Evolutionary conservation across 2,797 vertebrate genomes (phyloP).

Genomic region (Falco columbarius): DNA sequence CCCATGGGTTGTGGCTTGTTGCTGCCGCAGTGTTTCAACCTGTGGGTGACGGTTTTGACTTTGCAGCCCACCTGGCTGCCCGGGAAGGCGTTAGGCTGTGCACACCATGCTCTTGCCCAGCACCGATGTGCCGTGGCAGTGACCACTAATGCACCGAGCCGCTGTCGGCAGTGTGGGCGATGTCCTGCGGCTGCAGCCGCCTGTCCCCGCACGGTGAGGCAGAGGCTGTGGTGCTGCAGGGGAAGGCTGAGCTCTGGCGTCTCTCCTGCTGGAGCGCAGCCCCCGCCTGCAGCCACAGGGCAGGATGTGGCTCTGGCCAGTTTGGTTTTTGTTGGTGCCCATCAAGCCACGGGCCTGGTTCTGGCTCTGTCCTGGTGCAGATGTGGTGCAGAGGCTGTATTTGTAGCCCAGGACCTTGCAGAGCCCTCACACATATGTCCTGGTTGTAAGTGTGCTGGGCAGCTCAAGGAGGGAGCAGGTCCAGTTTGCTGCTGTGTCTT

Average conservation of each 20-base stretch:
- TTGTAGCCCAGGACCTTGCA: background rate
- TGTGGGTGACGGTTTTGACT: background rate
- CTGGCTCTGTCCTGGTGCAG: background rate
- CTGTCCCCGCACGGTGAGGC: accelerated
- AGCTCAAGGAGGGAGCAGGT: background rate
- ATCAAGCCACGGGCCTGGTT: background rate
- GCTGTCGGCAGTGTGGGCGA: background rate
- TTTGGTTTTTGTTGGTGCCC: background rate
- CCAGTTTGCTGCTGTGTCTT: background rate
- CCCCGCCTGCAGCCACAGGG: background rate
- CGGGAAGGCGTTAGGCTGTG: accelerated
- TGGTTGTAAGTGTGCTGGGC: background rate
- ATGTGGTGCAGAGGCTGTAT: accelerated
- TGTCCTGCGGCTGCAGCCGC: accelerated
- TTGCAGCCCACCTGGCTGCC: background rate
- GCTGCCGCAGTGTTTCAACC: background rate
- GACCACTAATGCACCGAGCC: background rate
- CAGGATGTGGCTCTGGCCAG: background rate
- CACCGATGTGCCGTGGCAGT: background rate
- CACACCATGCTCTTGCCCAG: background rate
- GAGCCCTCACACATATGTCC: accelerated
- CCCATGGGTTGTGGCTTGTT: background rate
- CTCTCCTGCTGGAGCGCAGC: background rate
- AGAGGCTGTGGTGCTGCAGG: background rate
- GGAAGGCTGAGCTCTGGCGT: background rate